A percentile compares a stretch with the other conserved stretches of the same genome.
These are phyloP conservation scores for Myiothlypis chrysogaster DNA, from an alignment of 2,797 vertebrate species.

Conservation along the genomic window DNA sequence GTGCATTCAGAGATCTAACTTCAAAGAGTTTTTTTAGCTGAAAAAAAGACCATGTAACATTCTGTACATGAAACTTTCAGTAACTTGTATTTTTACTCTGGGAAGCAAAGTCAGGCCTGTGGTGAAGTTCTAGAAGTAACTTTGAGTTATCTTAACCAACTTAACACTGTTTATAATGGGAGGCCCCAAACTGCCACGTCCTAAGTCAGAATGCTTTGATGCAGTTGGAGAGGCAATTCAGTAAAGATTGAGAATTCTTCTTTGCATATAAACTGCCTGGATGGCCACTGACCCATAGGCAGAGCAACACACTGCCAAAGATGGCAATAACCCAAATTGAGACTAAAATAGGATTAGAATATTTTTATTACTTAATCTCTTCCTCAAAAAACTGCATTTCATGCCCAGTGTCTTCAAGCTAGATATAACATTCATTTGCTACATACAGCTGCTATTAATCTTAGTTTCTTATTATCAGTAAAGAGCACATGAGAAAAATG, in stretches of 20 bases:
- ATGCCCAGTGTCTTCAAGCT: not conserved
- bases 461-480: not conserved
- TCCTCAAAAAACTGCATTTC: not conserved
- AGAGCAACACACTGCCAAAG: not conserved
- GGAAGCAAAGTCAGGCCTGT: not conserved
- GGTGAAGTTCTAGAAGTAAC: not conserved
- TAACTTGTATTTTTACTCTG: not conserved
- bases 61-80: not conserved
- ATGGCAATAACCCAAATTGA: not conserved
- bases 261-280: not conserved
- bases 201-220: not conserved
- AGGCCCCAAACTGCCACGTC: not conserved
- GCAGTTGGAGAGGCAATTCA: not conserved
- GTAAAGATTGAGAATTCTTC: not conserved
- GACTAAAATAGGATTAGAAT: not conserved
- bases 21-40: not conserved
- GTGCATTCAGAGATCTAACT: not conserved
- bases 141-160: not conserved
- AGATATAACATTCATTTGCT: not conserved
- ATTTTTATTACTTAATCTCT: not conserved
- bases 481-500: not conserved
- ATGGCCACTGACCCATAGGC: not conserved
- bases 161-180: not conserved
- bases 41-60: not conserved
- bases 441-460: not conserved